Evolutionary conservation across 2,888 invertebrate genomes (phyloP), one percentile per base, ranked within the genome.

Genomic region (Napeogenes sylphis): DNA sequence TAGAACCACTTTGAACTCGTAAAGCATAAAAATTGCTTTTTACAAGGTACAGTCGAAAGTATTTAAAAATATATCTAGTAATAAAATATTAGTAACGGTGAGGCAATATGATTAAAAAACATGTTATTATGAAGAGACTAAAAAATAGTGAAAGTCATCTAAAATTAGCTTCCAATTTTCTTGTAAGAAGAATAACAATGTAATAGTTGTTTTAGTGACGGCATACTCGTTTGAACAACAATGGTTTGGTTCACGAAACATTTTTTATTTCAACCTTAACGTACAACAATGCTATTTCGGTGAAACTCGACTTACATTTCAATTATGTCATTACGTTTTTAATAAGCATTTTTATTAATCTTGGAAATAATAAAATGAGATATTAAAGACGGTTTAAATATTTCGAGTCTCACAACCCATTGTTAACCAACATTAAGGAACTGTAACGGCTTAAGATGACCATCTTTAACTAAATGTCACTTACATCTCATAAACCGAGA

Each of bases 311-410:
- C 8, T 42, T 42, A 42, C 2, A 12, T 42, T 42, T 42, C 35
- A 35, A 35, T 35, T 35, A 35, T 35, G 35, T 35, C 6, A 35
- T 35, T 35, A 35, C 3, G 12, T 10, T 47, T 46, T 35, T 47
- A 58, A 58, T 35, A 5, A 4, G 4, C 2, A 10, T 6, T 58
- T 47, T 59, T 59, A 63, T 56, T 56, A 63, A 58, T 60, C 60
- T 57, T 46, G 60, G 58, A 63, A 63, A 63, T 63, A 54, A 60
- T 63, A 63, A 60, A 58, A 55, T 55, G 38, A 54, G 21, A 38
- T 46, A 58, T 56, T 63, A 55, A 55, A 51, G 55, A 54, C 46
- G 42, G 35, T 56, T 33, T 60, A 57, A 60, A 63, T 60, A 56
- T 46, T 57, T 55, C 12, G 46, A 56, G 56, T 21, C 59, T 56